Evolutionary conservation across 2,113 vertebrate genomes (phyloP).

Genomic region (Rhizomys pruinosus): DNA sequence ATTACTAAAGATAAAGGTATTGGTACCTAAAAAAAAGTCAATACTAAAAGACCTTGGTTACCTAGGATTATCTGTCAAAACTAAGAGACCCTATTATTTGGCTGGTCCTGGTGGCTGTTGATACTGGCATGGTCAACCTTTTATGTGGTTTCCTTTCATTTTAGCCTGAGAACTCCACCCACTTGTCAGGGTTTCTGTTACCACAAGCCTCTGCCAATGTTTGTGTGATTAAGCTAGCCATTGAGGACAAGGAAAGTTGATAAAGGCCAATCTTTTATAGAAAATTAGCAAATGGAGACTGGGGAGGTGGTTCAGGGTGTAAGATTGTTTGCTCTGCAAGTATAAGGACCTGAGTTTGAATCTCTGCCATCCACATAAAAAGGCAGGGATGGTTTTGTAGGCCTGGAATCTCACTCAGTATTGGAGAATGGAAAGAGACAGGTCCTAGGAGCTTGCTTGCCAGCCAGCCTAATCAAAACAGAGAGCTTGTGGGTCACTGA

Average conservation of each 20-base stretch:
- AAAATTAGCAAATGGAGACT: slow-evolving; percentile 70
- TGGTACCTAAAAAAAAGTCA: too few species aligned
- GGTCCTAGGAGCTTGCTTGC: not conserved
- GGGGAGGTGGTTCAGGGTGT: not conserved
- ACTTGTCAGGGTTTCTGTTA: not conserved
- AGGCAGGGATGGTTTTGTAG: not conserved
- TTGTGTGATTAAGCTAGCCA: slow-evolving; percentile 58
- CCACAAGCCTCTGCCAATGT: not conserved
- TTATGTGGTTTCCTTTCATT: slow-evolving; percentile 11
- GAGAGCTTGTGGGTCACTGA: not conserved
- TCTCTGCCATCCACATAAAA: not conserved
- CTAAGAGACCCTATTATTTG: not conserved
- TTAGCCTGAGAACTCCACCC: not conserved
- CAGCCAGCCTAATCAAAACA: not conserved
- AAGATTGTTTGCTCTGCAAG: not conserved
- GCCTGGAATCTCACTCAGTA: not conserved
- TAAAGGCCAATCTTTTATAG: slow-evolving; percentile 66
- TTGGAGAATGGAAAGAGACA: not conserved
- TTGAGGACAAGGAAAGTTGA: slow-evolving; percentile 43
- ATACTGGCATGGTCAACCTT: not conserved
- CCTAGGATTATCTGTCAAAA: not conserved
- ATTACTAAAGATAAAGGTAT: too few species aligned
- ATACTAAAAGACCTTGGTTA: not conserved
- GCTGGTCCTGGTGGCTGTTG: not conserved
- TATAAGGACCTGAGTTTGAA: not conserved